Base-by-base conservation (phyloP, 2,113 vertebrate genomes). In the Prochilodus magdalenae region DNA sequence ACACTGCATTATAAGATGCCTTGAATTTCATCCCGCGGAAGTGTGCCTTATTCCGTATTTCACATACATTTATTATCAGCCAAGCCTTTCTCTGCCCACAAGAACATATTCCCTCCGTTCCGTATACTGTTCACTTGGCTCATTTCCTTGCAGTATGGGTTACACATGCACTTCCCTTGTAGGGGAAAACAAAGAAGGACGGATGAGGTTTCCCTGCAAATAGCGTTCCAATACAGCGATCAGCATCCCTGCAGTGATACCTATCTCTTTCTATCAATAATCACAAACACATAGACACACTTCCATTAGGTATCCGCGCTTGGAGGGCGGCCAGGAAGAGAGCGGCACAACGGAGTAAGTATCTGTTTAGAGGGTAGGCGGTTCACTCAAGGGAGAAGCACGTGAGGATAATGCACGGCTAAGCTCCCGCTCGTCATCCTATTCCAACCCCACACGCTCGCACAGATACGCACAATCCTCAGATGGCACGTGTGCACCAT, bases 401-500 rank as follows among this genome's bases (percentile, higher is more conserved):
- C 75, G 67, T 69, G 67, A 70, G 86, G 83, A 85, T 87, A 83
- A 83, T 83, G 51, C 77, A 27, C n/a, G 63, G 63, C 73, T 83
- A 80, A 86, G 81, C 81, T 83, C 57, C 26, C 8, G 30, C 76
- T 67, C 36, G 12, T 49, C 73, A 60, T 60, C 72, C 51, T 29
- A 0, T 69, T 26, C 59, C 62, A 30, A 30, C 59, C 69, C 59
- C 57, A 29, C 73, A 51, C 40, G 40, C 75, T 49, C 57, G 55
- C 71, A 53, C 75, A 87, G 69, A 71, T 65, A 81, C 57, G 85
- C 73, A 86, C 79, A 49, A 53, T 84, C 76, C 85, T 89, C 85
- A 84, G 84, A 80, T 85, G 89, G 88, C 90, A 92, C 85, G 85
- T 90, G 91, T 62, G 73, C 85, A 77, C 89, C 89, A 88, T 93